Conservation (phyloP, 2,797 vertebrate species). For the Sitta carolinensis region DNA sequence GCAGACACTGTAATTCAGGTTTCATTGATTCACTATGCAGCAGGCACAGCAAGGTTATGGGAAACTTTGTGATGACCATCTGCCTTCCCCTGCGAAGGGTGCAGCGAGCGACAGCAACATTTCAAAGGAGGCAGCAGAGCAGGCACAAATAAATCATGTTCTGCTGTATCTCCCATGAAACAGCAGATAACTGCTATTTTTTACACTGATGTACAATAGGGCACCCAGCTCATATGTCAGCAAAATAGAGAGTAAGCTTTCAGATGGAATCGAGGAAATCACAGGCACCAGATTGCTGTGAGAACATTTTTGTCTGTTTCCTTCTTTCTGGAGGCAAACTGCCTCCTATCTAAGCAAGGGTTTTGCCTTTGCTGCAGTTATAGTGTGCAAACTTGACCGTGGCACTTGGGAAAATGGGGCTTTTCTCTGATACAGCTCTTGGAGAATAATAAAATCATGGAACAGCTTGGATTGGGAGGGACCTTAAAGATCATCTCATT, state of each 20-base stretch:
- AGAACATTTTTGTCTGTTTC: not conserved
- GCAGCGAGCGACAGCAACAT: not conserved
- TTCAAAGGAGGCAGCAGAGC: conserved; percentile 34
- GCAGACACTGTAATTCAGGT: conserved; percentile 28
- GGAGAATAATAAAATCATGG: not conserved
- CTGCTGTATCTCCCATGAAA: not conserved
- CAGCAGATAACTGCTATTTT: conserved; percentile 37
- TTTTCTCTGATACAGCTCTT: not conserved
- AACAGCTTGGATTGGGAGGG: not conserved
- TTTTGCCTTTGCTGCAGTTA: not conserved
- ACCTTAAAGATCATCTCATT: not conserved
- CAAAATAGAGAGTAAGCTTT: conserved; percentile 4
- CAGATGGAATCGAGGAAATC: not conserved
- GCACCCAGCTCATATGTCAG: conserved; percentile 30
- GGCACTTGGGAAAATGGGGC: not conserved
- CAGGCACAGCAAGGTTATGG: conserved; percentile 14
- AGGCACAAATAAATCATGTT: conserved; percentile 43
- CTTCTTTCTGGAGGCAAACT: not conserved
- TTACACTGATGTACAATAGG: conserved; percentile 43
- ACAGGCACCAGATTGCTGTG: not conserved
- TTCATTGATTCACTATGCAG: conserved; percentile 45
- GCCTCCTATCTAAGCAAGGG: not conserved
- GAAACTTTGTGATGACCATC: conserved; percentile 45
- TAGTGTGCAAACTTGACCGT: rapidly evolving
- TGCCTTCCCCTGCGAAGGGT: conserved; percentile 20